These are phyloP conservation scores for Phania funesta DNA, from an alignment of 2,888 invertebrate genomes.

Conservation along the genomic window DNA sequence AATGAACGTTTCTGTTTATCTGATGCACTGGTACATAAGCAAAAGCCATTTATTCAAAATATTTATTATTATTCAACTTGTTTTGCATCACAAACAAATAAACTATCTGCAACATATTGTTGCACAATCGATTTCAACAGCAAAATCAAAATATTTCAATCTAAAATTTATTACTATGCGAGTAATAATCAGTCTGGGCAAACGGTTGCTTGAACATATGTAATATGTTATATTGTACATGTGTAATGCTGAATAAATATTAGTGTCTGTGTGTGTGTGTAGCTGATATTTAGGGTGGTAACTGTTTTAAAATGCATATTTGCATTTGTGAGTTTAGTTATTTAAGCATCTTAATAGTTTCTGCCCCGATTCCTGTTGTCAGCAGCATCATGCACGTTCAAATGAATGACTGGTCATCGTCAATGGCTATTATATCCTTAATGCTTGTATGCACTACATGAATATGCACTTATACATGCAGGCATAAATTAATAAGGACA, in stretches of 20 bases:
- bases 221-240: neutral
- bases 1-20: neutral
- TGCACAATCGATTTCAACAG: constrained; percentile 52
- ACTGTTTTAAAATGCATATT: neutral
- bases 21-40: neutral
- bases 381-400: constrained; percentile 2
- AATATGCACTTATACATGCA: neutral
- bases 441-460: neutral
- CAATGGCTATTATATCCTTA: constrained; percentile 39
- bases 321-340: constrained; percentile 7
- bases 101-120: constrained; percentile 24
- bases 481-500: neutral
- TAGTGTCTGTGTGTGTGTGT: neutral
- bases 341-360: constrained; percentile 27
- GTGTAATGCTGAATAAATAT: neutral
- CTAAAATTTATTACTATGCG: constrained; percentile 54
- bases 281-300: too few relatives aligned
- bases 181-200: constrained; percentile 36
- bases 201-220: constrained; percentile 3
- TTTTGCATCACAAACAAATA: neutral
- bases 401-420: constrained; percentile 36
- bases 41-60: constrained; percentile 10
- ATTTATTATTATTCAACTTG: constrained; percentile 8
- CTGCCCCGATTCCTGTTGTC: constrained; percentile 19
- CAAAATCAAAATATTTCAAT: constrained; percentile 47